These are phyloP conservation scores for Apodemia mormo DNA, from an alignment of 2,888 invertebrate genomes.

Conservation along the genomic window DNA sequence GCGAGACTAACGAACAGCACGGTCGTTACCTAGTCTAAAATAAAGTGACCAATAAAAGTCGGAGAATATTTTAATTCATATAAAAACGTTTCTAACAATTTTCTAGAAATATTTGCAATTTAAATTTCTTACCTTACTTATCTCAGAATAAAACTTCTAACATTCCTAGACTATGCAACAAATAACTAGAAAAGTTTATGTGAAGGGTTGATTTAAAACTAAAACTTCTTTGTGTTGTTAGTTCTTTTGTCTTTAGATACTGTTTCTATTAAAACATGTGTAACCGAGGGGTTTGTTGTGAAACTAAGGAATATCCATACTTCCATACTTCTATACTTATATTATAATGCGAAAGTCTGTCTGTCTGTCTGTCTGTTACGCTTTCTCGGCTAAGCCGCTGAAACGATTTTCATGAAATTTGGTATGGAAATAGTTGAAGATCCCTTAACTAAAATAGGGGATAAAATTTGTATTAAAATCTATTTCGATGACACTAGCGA, in stretches of 20 bases:
- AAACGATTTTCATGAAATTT: too few species aligned
- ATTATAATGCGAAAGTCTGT: too few species aligned
- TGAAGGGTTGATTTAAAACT: constrained; percentile 8
- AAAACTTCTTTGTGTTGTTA: neutral
- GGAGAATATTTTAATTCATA: neutral
- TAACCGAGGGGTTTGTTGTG: neutral
- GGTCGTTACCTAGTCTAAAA: too few species aligned
- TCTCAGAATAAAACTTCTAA: neutral
- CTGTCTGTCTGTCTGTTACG: too few species aligned
- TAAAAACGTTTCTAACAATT: neutral
- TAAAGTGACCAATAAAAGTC: neutral
- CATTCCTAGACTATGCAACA: constrained; percentile 1
- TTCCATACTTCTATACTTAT: too few species aligned
- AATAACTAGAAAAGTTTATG: constrained; percentile 15
- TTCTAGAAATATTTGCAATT: neutral
- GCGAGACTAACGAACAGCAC: too few species aligned
- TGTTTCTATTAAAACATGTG: neutral
- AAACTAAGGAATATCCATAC: too few species aligned
- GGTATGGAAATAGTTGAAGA: too few species aligned
- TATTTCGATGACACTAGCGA: too few species aligned
- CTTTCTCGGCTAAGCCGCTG: too few species aligned
- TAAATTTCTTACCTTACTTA: neutral
- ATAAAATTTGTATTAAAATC: too few species aligned
- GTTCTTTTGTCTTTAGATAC: neutral
- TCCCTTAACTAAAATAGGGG: too few species aligned